These are phyloP conservation scores for Sinohyriopsis cumingii DNA, from an alignment of 2,888 invertebrate genomes.

Conservation along the genomic window DNA sequence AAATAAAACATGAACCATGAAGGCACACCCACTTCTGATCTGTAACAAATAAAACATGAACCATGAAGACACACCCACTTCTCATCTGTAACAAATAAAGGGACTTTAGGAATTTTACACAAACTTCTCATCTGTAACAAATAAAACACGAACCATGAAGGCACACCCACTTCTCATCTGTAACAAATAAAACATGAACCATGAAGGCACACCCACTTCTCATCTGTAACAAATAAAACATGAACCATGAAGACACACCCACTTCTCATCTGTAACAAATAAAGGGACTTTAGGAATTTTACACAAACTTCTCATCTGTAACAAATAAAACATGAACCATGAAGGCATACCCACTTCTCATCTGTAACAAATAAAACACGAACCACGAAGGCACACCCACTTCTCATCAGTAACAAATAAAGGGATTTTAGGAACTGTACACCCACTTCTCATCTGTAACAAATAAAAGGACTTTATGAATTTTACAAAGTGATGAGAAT, in stretches of 20 bases:
- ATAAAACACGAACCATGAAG: too few species aligned
- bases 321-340: not conserved
- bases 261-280: constrained; percentile 75
- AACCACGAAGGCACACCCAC: too few species aligned
- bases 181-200: constrained; percentile 6
- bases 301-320: constrained; percentile 76
- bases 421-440: constrained; percentile 69
- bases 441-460: constrained; percentile 81
- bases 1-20: too few species aligned
- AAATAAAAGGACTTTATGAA: not conserved
- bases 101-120: not conserved
- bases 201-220: too few species aligned
- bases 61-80: too few species aligned
- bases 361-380: constrained; percentile 53
- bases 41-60: constrained; percentile 36
- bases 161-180: too few species aligned
- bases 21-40: too few species aligned
- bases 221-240: constrained; percentile 62
- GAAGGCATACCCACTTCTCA: too few species aligned
- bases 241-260: too few species aligned
- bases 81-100: constrained; percentile 73
- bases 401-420: constrained; percentile 74
- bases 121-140: constrained; percentile 75
- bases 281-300: not conserved
- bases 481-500: not conserved